Base-by-base conservation (phyloP, 2,113 vertebrate genomes). In the Lucifuga dentata region DNA sequence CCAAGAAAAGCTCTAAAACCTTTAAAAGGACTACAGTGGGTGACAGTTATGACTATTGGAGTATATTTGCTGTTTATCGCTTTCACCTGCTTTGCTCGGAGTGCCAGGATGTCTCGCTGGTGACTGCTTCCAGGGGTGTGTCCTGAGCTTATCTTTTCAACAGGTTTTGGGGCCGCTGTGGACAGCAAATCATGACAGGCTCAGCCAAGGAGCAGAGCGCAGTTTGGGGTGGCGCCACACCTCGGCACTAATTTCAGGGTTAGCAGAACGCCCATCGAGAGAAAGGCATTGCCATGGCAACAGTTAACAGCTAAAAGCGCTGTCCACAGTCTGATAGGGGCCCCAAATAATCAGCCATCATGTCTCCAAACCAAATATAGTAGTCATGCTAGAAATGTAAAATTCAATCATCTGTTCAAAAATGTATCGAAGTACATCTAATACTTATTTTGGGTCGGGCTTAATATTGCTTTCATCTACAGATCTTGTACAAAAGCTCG, bases 181-280 rank as follows among this genome's bases (percentile, higher is more conserved):
- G 72, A 81, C 73, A 83, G 78, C 82, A 43, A 89, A 89, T 85
- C 84, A 61, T 72, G 65, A 68, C 55, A 51, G 68, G 74, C 79
- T 83, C 45, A 40, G 73, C 21, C 11, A 59, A 82, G 71, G 76
- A 85, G 79, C 24, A 26, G 59, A 77, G 85, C 77, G 57, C 89
- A 86, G 89, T 91, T 89, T 87, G 86, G 83, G 91, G 90, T 89
- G 84, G 86, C 70, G 81, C 87, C 87, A 86, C 88, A 94, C 92
- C 92, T 91, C 90, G 44, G 70, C 85, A 83, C 87, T 93, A 92
- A 94, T 93, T 92, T 93, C 90, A 93, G 92, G 92, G 89, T 89
- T 90, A 91, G 91, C 87, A 86, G 89, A 89, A 86, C 32, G 76
- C 90, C 87, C 90, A 66, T 89, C 88, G 86, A 77, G 88, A 90